Base-by-base conservation (phyloP, 2,797 vertebrate species). In the Rachycentron canadum region DNA sequence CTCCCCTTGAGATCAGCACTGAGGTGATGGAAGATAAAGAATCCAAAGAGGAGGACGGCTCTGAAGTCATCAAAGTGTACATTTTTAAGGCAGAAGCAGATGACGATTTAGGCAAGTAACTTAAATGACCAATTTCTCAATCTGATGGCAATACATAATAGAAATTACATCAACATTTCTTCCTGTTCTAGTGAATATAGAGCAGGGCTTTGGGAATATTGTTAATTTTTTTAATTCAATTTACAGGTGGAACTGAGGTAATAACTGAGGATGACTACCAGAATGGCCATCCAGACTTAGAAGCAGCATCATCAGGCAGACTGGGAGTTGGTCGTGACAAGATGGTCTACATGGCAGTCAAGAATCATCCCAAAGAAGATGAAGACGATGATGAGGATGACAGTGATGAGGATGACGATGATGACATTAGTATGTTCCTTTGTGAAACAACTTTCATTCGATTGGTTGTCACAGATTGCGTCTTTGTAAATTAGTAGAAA, bases 271-370 rank as follows among this genome's bases (percentile, higher is more conserved):
- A 97, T 64, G 98, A 99, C 85, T 99, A 98, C 79, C 97, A 97
- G 83, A 98, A 96, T 79, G 97, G 98, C 56, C 97, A 99, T 85
- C 96, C 96, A 76, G 97, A 97, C 66, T 94, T 98, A 85, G 98
- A 99, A 86, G 95, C 97, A 73, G 95, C 95, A 53, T 91, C 94
- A n/a, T 95, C 96, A 11, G 97, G 95, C 59, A 95, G 97, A 88
- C 84, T 95, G 66, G 96, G 97, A 88, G 91, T 95, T 50, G 96
- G 97, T 55, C 95, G 97, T 84, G 98, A 99, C 91, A 99, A 99
- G 94, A 99, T 99, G 98, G 97, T 99, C 90, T 99, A 99, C 93
- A 99, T 99, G 98, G 97, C 98, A 59, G 97, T 99, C 69, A 99
- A 99, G 92, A 97, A 98, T 89, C 94, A 97, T 85, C 96, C 95